These are phyloP conservation scores for Pyrochroa serraticornis DNA, from an alignment of 2,888 invertebrate species.

Conservation along the genomic window DNA sequence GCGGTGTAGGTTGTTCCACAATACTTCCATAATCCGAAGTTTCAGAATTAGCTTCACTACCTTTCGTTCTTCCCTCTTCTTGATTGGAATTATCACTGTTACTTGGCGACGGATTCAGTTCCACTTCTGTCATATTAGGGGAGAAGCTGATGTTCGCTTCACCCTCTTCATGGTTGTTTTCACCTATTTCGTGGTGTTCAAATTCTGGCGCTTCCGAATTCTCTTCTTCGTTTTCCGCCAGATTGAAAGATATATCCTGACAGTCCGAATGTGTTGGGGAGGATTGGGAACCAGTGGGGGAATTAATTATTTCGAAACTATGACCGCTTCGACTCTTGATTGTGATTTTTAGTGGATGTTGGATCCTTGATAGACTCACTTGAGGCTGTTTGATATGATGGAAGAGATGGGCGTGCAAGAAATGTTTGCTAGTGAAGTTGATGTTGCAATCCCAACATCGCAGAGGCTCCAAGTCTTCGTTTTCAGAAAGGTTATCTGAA, in stretches of 20 bases:
- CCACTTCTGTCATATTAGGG: conserved; percentile 43
- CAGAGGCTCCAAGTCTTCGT: conserved; percentile 38
- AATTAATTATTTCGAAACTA: conserved; percentile 52
- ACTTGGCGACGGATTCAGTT: conserved; percentile 14
- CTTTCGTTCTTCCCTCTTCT: conserved; percentile 26
- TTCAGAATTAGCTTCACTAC: conserved; percentile 11
- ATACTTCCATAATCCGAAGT: conserved; percentile 44
- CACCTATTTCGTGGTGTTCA: conserved; percentile 45
- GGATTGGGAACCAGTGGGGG: conserved; percentile 33
- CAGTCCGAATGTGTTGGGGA: too few species aligned
- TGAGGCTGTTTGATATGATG: conserved; percentile 64
- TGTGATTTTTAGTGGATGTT: conserved; percentile 60
- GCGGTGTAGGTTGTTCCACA: conserved; percentile 53
- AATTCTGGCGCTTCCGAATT: conserved; percentile 2
- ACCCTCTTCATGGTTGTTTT: conserved; percentile 31
- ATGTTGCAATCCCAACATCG: conserved; percentile 63
- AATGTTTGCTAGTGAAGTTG: conserved; percentile 59
- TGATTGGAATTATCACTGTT: conserved; percentile 25
- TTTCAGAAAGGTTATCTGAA: conserved; percentile 14
- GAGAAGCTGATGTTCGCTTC: conserved; percentile 43
- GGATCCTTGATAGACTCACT: conserved; percentile 59
- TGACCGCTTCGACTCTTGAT: conserved; percentile 54
- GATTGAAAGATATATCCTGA: conserved; percentile 10
- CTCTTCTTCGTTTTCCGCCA: conserved; percentile 30
- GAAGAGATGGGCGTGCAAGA: conserved; percentile 62